Percentiles rank a stretch among this genome's conserved stretches.
Evolutionary conservation across 2,888 invertebrate genomes (phyloP).

Genomic region (Cantharis flavilabris): DNA sequence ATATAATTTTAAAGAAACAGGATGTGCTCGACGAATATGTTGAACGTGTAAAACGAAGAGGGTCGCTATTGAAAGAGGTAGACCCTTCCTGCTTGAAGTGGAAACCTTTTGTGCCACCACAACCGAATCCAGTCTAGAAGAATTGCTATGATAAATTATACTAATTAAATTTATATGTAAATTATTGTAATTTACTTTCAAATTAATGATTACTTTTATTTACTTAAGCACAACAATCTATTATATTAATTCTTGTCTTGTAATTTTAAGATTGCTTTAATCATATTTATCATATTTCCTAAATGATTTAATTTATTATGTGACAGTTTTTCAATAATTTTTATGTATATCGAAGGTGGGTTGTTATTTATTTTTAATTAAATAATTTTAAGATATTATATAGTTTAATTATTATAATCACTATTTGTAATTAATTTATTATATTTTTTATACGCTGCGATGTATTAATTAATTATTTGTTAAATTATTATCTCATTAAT

Average conservation of each 20-base stretch:
- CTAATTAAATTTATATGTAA: background rate
- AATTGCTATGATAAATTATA: background rate
- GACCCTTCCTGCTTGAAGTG: conserved; percentile 87
- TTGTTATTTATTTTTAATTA: background rate
- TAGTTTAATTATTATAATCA: background rate
- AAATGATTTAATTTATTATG: background rate
- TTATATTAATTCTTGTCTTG: background rate
- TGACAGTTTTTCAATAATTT: background rate
- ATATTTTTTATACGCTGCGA: background rate
- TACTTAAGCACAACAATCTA: background rate
- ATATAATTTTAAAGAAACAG: conserved; percentile 92
- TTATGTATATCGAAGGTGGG: background rate
- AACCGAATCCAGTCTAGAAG: conserved; percentile 56
- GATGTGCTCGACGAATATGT: conserved; percentile 93
- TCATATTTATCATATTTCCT: background rate
- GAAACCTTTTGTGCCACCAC: conserved; percentile 76
- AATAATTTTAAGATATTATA: background rate
- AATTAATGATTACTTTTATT: background rate
- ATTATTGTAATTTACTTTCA: background rate
- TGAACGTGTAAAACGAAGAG: conserved; percentile 77
- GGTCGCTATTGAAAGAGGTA: conserved; percentile 81
- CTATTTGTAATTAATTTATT: background rate
- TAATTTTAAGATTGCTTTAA: background rate
- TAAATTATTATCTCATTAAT: background rate
- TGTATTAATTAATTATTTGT: background rate